These are phyloP conservation scores for Bicyclus anynana DNA, from an alignment of 1,140 invertebrate species.

Conservation along the genomic window DNA sequence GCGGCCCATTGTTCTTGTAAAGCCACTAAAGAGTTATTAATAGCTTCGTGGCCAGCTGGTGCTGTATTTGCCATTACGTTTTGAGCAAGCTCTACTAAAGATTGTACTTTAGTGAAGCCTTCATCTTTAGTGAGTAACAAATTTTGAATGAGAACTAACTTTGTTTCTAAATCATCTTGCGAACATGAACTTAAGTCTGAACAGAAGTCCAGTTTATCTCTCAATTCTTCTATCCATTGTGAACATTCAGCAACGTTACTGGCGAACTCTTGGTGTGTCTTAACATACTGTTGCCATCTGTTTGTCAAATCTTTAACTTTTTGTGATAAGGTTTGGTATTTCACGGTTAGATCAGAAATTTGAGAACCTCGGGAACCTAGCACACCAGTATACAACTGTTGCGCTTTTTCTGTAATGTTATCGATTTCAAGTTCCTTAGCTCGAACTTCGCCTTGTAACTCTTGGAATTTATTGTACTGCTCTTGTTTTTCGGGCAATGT, in stretches of 20 bases:
- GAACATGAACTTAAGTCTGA: conserved; percentile 88
- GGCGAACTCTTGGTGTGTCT: conserved; percentile 92
- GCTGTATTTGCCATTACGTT: conserved; percentile 95
- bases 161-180: conserved; percentile 91
- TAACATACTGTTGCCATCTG: conserved; percentile 95
- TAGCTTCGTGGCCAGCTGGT: conserved; percentile 89
- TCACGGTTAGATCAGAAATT: conserved; percentile 91
- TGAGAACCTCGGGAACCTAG: conserved; percentile 82
- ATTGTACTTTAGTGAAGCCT: conserved; percentile 91
- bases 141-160: conserved; percentile 91
- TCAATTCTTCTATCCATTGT: conserved; percentile 91
- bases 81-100: conserved; percentile 92
- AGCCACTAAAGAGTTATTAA: conserved; percentile 89
- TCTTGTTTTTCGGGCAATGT: conserved; percentile 90
- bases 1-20: conserved; percentile 94
- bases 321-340: conserved; percentile 92
- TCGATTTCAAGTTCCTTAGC: conserved; percentile 96
- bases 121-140: conserved; percentile 93
- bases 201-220: conserved; percentile 90
- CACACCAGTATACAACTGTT: conserved; percentile 86
- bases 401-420: conserved; percentile 92
- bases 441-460: conserved; percentile 91
- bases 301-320: conserved; percentile 94
- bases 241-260: conserved; percentile 87
- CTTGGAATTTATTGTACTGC: conserved; percentile 88